These are phyloP conservation scores for Oithona nana DNA, from an alignment of 2,888 invertebrate species.

Conservation along the genomic window DNA sequence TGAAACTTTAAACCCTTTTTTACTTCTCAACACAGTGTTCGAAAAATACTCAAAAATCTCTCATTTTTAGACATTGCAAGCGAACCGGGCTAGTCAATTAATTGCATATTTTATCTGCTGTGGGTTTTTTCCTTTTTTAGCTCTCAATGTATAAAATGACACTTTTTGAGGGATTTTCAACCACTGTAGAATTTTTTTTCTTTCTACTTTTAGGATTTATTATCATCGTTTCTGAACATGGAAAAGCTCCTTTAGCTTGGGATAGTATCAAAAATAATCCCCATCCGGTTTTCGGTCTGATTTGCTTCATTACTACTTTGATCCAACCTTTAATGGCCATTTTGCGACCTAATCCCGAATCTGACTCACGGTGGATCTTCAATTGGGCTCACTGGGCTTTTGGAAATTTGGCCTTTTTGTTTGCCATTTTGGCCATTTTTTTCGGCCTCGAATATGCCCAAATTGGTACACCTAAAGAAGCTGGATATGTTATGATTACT, in stretches of 20 bases:
- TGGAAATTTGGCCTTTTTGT: constrained; percentile 66
- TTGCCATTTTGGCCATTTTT: constrained; percentile 63
- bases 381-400: constrained; percentile 78
- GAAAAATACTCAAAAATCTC: too few relatives aligned
- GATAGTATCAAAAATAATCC: neutral
- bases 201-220: too few relatives aligned
- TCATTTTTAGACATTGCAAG: too few relatives aligned
- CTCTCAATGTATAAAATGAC: too few relatives aligned
- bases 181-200: too few relatives aligned
- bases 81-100: too few relatives aligned
- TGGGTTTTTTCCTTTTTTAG: too few relatives aligned
- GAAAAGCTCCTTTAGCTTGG: neutral
- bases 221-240: neutral
- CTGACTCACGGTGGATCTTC: constrained; percentile 55
- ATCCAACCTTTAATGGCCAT: constrained; percentile 70
- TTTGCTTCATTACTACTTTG: constrained; percentile 39
- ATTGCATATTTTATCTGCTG: too few relatives aligned
- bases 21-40: too few relatives aligned
- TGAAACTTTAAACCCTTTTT: too few relatives aligned
- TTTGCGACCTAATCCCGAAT: constrained; percentile 65
- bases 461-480: constrained; percentile 48
- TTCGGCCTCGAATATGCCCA: constrained; percentile 71
- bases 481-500: constrained; percentile 62
- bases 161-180: too few relatives aligned
- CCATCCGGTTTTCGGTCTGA: constrained; percentile 8